These are phyloP conservation scores for Notodonta dromedarius DNA, from an alignment of 2,888 invertebrate genomes.

Conservation along the genomic window DNA sequence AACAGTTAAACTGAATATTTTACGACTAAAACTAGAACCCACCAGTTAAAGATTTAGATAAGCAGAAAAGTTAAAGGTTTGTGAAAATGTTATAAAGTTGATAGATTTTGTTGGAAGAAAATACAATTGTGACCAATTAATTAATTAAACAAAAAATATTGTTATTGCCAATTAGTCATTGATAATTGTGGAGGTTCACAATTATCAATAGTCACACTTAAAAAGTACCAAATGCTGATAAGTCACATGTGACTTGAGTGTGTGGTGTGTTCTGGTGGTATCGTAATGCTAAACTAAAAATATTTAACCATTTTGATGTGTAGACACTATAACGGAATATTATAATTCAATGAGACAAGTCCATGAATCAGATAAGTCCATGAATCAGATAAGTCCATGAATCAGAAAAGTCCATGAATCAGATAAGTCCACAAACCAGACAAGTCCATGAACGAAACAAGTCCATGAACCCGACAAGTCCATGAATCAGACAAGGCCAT, in stretches of 20 bases:
- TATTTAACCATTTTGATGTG: too few relatives aligned
- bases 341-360: too few relatives aligned
- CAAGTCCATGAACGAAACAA: too few relatives aligned
- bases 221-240: not conserved
- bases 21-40: constrained; percentile 24
- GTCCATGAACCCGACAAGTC: not conserved
- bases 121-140: not conserved
- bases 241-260: not conserved
- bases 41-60: constrained; percentile 1
- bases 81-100: not conserved
- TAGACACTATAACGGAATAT: too few relatives aligned
- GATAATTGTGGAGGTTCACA: not conserved
- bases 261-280: not conserved
- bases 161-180: constrained; percentile 1
- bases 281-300: not conserved
- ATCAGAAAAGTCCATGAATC: too few relatives aligned
- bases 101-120: not conserved
- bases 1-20: constrained; percentile 6
- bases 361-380: too few relatives aligned
- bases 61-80: not conserved
- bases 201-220: not conserved
- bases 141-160: too few relatives aligned
- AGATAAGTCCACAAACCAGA: too few relatives aligned
- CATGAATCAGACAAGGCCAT: too few relatives aligned
- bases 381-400: too few relatives aligned